Evolutionary conservation across 2,888 invertebrate genomes (phyloP).

Genomic region (Drosophila pegasa): DNA sequence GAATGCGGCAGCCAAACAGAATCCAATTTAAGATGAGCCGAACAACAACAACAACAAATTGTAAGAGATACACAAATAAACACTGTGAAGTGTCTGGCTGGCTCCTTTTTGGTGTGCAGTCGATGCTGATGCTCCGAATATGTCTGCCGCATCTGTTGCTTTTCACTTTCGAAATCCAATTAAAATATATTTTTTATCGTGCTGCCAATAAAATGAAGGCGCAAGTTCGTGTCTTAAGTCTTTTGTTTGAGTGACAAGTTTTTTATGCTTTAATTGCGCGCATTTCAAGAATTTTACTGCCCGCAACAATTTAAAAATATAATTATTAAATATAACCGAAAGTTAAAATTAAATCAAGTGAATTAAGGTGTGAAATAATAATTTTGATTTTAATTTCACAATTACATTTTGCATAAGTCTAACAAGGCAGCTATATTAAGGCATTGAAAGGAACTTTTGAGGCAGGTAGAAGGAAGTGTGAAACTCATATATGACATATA

Average conservation of each 20-base stretch:
- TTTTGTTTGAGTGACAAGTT: slow-evolving; percentile 31
- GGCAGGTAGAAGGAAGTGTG: neutral
- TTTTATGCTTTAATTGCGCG: slow-evolving; percentile 1
- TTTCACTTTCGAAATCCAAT: slow-evolving; percentile 75
- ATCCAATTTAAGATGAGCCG: slow-evolving; percentile 60
- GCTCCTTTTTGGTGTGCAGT: slow-evolving; percentile 66
- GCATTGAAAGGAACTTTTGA: neutral
- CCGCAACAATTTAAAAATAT: neutral
- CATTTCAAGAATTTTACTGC: slow-evolving; percentile 2
- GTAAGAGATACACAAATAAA: slow-evolving; percentile 77
- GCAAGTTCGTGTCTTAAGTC: slow-evolving; percentile 52
- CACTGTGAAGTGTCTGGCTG: slow-evolving; percentile 57
- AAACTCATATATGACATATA: no score
- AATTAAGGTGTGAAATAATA: neutral
- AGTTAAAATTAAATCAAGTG: neutral
- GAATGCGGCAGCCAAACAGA: slow-evolving; percentile 50
- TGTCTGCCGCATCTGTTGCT: slow-evolving; percentile 35
- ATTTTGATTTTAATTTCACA: neutral
- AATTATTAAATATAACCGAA: neutral
- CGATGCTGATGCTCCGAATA: slow-evolving; percentile 35
- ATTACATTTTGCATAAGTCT: neutral
- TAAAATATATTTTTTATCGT: slow-evolving; percentile 39
- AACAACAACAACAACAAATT: slow-evolving; percentile 38
- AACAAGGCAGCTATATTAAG: neutral
- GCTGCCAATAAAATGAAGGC: neutral